Evolutionary conservation across 2,888 invertebrate species (phyloP).

Genomic region (Chalcis sispes): DNA sequence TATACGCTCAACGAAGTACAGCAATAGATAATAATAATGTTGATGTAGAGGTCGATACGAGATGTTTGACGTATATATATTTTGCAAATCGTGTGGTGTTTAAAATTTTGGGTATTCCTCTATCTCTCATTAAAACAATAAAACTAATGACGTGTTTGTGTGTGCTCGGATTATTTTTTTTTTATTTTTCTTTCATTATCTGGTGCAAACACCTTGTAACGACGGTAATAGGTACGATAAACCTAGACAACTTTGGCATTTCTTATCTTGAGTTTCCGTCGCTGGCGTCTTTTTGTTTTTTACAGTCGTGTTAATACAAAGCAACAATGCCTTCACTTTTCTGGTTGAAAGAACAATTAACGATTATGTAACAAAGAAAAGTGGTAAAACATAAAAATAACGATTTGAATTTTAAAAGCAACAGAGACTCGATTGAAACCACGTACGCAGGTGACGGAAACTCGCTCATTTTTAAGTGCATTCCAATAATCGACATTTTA

Average conservation of each 20-base stretch:
- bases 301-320: conserved; percentile 5
- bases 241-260: conserved; percentile 76
- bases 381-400: conserved; percentile 29
- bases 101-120: conserved; percentile 6
- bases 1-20: conserved; percentile 63
- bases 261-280: conserved; percentile 60
- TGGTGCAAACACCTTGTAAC: conserved; percentile 61
- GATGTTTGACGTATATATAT: conserved; percentile 54
- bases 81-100: conserved; percentile 4
- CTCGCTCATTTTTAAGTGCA: conserved; percentile 50
- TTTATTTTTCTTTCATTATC: conserved; percentile 36
- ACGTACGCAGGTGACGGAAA: conserved; percentile 38
- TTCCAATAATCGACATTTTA: conserved; percentile 62
- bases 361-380: conserved; percentile 29
- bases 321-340: not conserved
- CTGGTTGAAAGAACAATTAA: conserved; percentile 33
- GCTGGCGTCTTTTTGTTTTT: conserved; percentile 26
- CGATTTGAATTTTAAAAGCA: not conserved
- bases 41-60: conserved; percentile 58
- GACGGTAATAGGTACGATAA: conserved; percentile 69
- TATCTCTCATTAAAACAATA: not conserved
- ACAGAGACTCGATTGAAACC: no score
- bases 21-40: conserved; percentile 58
- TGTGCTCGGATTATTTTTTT: conserved; percentile 33
- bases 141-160: not conserved